These are phyloP conservation scores for Cassiopea andromeda DNA, from an alignment of 30 jellyfish, hydroid and myxozoan species.

Conservation along the genomic window DNA sequence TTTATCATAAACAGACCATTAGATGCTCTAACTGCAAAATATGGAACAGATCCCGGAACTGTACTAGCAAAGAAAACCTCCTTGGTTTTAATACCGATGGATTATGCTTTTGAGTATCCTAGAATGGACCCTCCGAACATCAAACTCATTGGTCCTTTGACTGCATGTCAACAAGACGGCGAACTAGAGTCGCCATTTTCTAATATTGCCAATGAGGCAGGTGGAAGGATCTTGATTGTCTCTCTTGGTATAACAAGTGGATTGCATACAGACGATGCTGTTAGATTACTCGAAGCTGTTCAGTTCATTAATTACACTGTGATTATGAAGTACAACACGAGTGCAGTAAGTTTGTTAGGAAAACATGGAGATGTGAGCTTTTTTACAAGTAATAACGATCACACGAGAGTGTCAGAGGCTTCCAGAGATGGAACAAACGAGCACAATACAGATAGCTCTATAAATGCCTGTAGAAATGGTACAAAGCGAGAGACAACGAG, in stretches of 20 bases:
- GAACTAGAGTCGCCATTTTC: constrained; percentile 4
- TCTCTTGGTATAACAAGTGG: constrained; percentile 42
- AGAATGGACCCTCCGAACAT: constrained; percentile 41
- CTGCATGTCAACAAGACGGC: not conserved
- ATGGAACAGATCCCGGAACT: not conserved
- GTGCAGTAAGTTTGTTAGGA: not conserved
- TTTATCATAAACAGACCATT: not conserved
- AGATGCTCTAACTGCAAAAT: not conserved
- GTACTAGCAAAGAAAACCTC: constrained; percentile 2
- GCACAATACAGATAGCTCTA: no score
- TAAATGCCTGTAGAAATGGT: no score
- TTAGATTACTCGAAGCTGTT: constrained; percentile 2
- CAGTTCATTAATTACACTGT: constrained; percentile 15
- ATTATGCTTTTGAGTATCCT: constrained; percentile 48
- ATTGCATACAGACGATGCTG: not conserved
- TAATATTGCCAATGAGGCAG: not conserved
- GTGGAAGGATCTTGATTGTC: constrained; percentile 12
- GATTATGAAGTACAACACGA: constrained; percentile 33
- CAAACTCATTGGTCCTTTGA: constrained; percentile 64
- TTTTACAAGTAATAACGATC: not conserved
- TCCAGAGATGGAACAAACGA: not conserved
- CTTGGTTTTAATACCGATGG: constrained; percentile 52
- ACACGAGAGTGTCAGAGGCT: not conserved
- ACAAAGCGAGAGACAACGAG: not conserved
- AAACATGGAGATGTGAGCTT: not conserved